Conservation (phyloP, 2,113 vertebrate genomes). For the Tragelaphus imberbis region DNA sequence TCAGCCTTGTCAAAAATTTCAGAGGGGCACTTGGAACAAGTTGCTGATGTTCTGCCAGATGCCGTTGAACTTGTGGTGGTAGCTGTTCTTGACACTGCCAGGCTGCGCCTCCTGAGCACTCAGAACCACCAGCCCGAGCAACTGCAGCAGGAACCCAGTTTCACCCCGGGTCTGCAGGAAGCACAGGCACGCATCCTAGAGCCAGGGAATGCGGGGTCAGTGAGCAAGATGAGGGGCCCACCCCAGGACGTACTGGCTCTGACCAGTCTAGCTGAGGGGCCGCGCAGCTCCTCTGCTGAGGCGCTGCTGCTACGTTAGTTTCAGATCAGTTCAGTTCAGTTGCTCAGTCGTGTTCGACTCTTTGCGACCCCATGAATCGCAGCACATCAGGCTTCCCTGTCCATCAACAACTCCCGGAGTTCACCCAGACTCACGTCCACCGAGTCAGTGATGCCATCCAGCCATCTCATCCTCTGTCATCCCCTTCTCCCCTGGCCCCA, state of each 20-base stretch:
- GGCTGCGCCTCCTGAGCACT: background rate
- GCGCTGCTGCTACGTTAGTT: background rate
- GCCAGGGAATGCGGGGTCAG: background rate
- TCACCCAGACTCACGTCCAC: too few species aligned
- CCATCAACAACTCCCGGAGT: too few species aligned
- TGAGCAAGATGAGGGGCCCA: background rate
- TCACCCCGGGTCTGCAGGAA: fast-evolving
- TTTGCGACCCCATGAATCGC: too few species aligned
- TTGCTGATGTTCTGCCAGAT: background rate
- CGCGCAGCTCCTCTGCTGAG: background rate
- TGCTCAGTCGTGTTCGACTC: too few species aligned
- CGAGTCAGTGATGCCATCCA: too few species aligned
- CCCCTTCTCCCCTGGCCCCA: too few species aligned
- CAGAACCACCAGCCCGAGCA: background rate
- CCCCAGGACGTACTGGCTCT: background rate
- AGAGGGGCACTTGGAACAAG: background rate
- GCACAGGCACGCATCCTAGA: background rate
- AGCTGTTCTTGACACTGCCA: background rate
- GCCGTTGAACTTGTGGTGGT: fast-evolving
- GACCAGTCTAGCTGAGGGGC: background rate
- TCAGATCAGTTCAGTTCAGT: too few species aligned
- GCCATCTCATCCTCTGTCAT: too few species aligned
- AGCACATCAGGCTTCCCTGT: too few species aligned
- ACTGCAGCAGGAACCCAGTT: background rate
- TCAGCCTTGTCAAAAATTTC: constrained; percentile 94